Base-by-base conservation (phyloP, 2,888 invertebrate species). In the Tetheella fluctuosa region DNA sequence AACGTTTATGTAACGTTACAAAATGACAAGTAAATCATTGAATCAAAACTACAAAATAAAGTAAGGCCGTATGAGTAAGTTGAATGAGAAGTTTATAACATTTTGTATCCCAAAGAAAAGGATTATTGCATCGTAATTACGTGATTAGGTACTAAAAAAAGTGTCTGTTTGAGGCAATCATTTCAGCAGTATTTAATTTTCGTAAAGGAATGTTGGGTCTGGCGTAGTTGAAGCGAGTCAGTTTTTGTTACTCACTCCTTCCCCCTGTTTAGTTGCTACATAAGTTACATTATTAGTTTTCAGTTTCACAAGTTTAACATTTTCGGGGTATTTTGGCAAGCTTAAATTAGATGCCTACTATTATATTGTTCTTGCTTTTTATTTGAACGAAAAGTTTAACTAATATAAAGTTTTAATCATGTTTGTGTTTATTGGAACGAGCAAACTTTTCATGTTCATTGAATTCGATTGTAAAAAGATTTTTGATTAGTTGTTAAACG, bases 251-350 rank as follows among this genome's bases (percentile, higher is more conserved):
- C 59, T 61, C 66, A 74, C 74, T 78, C 74, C 74, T 62, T 70
- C 72, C 67, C n/a, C 75, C 77, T 74, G 74, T 77, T 83, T 80
- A 80, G 79, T 81, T 80, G 78, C 78, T 79, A 82, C 83, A 80
- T 83, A 88, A 89, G 83, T 87, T 89, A 84, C 84, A 86, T 88
- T 90, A 90, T 89, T 90, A 89, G 88, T 90, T 90, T 89, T 79
- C 81, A 85, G 85, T 84, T 84, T 76, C 69, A 73, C 78, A 79
- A 88, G 83, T 86, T 88, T 81, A 80, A 78, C 76, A 85, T 86
- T 87, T 89, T 85, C 83, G 82, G 79, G 73, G 70, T 69, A 73
- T 77, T 34, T 81, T 71, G 73, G 74, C 65, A 72, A 74, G 79
- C 75, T 75, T 71, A 83, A 84, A 85, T 86, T 81, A 81, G 79